These are phyloP conservation scores for Heliconius hermathena DNA, from an alignment of 1,140 invertebrate species.

Conservation along the genomic window DNA sequence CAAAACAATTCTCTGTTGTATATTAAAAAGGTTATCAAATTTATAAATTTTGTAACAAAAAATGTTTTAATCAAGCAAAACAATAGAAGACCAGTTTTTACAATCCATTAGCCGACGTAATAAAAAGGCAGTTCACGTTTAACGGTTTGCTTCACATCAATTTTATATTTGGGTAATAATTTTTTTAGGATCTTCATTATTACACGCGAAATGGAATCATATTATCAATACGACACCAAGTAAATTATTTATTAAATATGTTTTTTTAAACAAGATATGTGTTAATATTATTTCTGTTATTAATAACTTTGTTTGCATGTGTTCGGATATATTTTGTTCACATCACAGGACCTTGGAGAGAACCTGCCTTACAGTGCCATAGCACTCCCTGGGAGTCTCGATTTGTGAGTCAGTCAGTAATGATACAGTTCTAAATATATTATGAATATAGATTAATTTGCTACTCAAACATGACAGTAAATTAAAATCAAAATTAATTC, in stretches of 20 bases:
- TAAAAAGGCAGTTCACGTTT: conserved; percentile 32
- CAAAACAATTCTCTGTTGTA: neutral
- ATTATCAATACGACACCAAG: conserved; percentile 10
- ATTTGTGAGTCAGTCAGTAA: no score
- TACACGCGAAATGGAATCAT: conserved; percentile 20
- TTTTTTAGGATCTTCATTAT: conserved; percentile 22
- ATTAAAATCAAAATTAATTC: no score
- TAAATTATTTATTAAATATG: conserved; percentile 2
- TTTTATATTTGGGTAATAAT: conserved; percentile 31
- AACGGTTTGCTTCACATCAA: conserved; percentile 24
- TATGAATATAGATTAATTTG: no score
- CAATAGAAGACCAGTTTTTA: conserved; percentile 19
- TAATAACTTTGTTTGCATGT: no score
- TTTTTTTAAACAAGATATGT: neutral
- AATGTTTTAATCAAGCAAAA: conserved; percentile 13
- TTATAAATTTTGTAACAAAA: neutral
- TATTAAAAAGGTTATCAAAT: conserved; percentile 1
- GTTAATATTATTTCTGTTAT: no score
- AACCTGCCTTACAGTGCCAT: no score
- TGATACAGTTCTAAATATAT: no score
- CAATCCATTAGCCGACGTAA: conserved; percentile 32
- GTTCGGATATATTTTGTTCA: no score
- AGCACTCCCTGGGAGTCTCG: no score
- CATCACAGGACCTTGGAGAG: no score
- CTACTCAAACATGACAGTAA: no score